Evolutionary conservation across 1,140 invertebrate species (phyloP).

Genomic region (Conus betulinus): DNA sequence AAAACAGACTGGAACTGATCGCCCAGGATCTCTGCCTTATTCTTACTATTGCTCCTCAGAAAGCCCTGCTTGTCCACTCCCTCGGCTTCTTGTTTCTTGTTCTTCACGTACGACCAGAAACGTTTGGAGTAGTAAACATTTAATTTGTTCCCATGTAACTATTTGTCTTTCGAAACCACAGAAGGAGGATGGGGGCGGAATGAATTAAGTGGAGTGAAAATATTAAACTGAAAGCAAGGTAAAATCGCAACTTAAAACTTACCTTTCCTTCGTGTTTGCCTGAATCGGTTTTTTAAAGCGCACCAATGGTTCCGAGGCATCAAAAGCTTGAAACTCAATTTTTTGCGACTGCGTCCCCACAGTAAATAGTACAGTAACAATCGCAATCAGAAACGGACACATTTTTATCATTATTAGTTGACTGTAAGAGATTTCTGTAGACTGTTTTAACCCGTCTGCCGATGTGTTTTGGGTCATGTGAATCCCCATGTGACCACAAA

Average conservation of each 20-base stretch:
- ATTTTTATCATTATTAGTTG: neutral
- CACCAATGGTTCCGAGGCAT: constrained; percentile 13
- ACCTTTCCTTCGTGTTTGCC: neutral
- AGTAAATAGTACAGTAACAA: neutral
- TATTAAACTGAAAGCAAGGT: no score
- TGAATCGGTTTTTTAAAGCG: neutral
- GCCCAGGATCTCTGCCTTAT: no score
- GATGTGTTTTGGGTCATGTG: neutral
- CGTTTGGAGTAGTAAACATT: no score
- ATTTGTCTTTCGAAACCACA: no score
- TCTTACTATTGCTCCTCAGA: no score
- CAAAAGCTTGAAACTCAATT: neutral
- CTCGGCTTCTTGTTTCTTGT: no score
- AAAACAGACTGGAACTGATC: no score
- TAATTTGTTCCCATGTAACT: no score
- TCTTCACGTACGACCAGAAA: no score
- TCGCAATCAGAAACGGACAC: neutral
- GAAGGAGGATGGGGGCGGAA: no score
- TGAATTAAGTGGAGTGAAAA: no score
- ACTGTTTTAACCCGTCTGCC: neutral
- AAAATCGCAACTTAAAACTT: neutral
- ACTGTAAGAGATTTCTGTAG: neutral
- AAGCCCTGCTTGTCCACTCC: no score
- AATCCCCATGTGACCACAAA: neutral
- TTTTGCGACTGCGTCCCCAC: neutral